Evolutionary conservation across 2,888 invertebrate species (phyloP), one percentile per base, ranked within the genome.

Genomic region (Phortica magna): DNA sequence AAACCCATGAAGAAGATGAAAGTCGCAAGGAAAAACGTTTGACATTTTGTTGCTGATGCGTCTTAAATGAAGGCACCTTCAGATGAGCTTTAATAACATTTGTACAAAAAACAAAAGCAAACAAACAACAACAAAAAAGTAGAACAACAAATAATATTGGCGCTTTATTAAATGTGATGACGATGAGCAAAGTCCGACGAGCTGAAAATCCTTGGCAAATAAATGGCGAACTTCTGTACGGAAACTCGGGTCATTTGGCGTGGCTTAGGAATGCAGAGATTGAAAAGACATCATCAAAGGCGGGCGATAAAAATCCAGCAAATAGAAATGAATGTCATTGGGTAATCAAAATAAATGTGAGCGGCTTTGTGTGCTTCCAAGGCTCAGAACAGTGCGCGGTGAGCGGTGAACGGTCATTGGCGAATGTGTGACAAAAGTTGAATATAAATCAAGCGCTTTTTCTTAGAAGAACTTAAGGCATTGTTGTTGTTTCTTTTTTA

Each of bases 311-410:
- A 88, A 82, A 86, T 82, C 77, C 82, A 82, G 80, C 82, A 90
- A 91, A 91, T 91, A 89, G 90, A 91, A 91, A 91, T 87, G 84
- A 90, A 91, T 91, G 91, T 89, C 90, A 83, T 84, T 85, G 85
- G 83, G 84, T 91, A 91, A 91, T 91, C 90, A 90, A 91, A 91
- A 91, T 89, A 90, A 90, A 91, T 91, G 89, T 85, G 80, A 48
- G 48, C 48, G 48, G 48, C 48, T 48, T 48, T 31, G 2, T 31
- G 31, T 31, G 5, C 31, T 31, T 31, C 3, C 31, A 31, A 2
- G 31, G 31, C 31, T 2, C 31, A 2, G 31, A 31, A 31, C 31
- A 31, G 31, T 31, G 31, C 31, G 5, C 31, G 31, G 31, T 4
- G 31, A 31, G 31, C 1, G 31, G 31, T 31, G 5, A 31, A 31